These are phyloP conservation scores for Esox masquinongy DNA, from an alignment of 2,797 vertebrate species.

Conservation along the genomic window DNA sequence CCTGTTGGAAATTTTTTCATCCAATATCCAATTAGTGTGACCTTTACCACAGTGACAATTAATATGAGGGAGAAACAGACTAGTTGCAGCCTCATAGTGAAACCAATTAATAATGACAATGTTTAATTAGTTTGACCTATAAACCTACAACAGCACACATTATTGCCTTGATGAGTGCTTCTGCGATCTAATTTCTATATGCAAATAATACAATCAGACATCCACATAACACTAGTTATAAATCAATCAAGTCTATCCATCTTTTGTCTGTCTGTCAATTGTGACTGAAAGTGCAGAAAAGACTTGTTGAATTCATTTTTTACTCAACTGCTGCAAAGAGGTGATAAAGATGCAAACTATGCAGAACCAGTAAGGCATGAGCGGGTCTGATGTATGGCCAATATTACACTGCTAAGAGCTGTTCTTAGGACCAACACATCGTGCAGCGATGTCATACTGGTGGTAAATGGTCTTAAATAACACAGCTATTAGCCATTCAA, in stretches of 20 bases:
- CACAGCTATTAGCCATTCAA: not conserved
- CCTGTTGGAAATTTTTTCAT: not conserved
- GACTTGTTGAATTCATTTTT: too few species aligned
- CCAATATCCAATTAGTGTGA: slow-evolving; percentile 2
- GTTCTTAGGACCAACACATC: not conserved
- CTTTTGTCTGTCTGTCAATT: not conserved
- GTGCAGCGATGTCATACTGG: not conserved
- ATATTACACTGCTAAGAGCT: too few species aligned
- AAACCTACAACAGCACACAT: slow-evolving; percentile 40
- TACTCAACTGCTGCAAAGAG: too few species aligned
- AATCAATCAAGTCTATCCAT: not conserved
- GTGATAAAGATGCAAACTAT: too few species aligned
- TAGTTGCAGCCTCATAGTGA: not conserved
- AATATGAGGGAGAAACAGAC: not conserved
- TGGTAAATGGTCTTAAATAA: not conserved
- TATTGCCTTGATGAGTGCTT: slow-evolving; percentile 21
- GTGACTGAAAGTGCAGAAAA: not conserved
- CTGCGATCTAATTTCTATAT: not conserved
- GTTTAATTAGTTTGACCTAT: slow-evolving; percentile 47
- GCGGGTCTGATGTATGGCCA: too few species aligned
- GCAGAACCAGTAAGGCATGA: too few species aligned
- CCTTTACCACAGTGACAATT: not conserved
- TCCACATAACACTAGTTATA: not conserved
- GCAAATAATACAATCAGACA: not conserved
- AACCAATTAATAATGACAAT: not conserved